Conservation (phyloP, 2,113 vertebrate species). For the Loxodonta africana region DNA sequence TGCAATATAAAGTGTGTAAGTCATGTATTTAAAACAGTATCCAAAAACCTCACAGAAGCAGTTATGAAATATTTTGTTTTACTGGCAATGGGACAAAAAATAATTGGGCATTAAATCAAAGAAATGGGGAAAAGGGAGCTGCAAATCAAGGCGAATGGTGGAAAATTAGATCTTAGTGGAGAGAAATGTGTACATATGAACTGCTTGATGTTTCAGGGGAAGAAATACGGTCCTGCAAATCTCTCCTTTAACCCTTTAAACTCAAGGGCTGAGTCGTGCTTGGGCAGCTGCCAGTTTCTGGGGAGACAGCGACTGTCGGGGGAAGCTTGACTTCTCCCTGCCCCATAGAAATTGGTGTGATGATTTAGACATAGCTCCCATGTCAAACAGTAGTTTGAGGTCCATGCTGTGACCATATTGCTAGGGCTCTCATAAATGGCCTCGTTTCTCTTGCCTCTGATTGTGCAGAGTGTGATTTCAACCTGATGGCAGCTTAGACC, state of each 20-base stretch:
- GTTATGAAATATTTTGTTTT: constrained; percentile 92
- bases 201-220: constrained; percentile 85
- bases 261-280: background rate
- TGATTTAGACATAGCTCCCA: background rate
- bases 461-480: background rate
- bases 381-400: background rate
- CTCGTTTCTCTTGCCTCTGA: background rate
- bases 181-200: constrained; percentile 89
- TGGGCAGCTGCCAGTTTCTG: background rate
- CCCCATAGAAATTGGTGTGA: background rate
- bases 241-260: constrained; percentile 85
- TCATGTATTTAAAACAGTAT: constrained; percentile 86
- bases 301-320: background rate
- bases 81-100: constrained; percentile 91
- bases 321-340: background rate
- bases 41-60: constrained; percentile 85
- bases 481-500: background rate
- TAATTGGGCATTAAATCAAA: constrained; percentile 93
- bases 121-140: constrained; percentile 89
- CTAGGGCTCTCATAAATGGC: background rate
- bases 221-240: constrained; percentile 83
- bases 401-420: background rate
- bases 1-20: constrained; percentile 83
- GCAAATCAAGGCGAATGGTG: constrained; percentile 91
- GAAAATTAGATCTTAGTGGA: constrained; percentile 91